Evolutionary conservation across 2,797 vertebrate genomes (phyloP), one percentile per base, ranked within the genome.

Genomic region (Atherinosoma microstoma): DNA sequence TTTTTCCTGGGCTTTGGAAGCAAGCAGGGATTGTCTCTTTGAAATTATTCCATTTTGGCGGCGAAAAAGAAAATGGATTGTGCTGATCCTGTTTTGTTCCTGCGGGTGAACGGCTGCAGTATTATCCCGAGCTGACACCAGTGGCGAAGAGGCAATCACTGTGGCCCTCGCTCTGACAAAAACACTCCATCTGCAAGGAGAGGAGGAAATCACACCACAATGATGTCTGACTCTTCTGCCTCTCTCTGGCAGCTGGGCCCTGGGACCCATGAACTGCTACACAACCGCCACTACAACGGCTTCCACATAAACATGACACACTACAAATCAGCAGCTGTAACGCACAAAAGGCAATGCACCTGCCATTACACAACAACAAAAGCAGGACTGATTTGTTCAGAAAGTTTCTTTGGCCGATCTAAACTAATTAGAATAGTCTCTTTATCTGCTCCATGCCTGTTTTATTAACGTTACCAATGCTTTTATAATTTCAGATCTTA

Each of bases 31-130:
- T 93, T 90, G 91, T 91, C 85, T 89, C 89, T 91, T 88, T 91
- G 91, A 94, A 95, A 95, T 96, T 94, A 94, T 94, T 94, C 92
- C 93, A 95, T 95, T 94, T 95, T 93, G 93, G 87, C 82, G 67
- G 84, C 90, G 93, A 94, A 90, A 94, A 92, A 94, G 91, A 94
- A 94, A 94, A 94, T 94, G 94, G 94, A 94, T 93, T 92, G 94
- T 85, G 82, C 89, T 90, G 93, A 94, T 94, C 93, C 93, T 94
- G 92, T 93, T 92, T 93, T 92, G 89, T 91, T 91, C 90, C 93
- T 84, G 47, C 24, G 87, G 84, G 87, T 84, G 89, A 77, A 73
- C 79, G 88, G 88, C 90, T 84, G 80, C 85, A 75, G 91, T 91
- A 94, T 95, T 95, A 95, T 95, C 93, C 92, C 58, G 81, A 90